phyloP scores from a whole-genome alignment of 2,113 vertebrate species.

The Charina bottae region DNA sequence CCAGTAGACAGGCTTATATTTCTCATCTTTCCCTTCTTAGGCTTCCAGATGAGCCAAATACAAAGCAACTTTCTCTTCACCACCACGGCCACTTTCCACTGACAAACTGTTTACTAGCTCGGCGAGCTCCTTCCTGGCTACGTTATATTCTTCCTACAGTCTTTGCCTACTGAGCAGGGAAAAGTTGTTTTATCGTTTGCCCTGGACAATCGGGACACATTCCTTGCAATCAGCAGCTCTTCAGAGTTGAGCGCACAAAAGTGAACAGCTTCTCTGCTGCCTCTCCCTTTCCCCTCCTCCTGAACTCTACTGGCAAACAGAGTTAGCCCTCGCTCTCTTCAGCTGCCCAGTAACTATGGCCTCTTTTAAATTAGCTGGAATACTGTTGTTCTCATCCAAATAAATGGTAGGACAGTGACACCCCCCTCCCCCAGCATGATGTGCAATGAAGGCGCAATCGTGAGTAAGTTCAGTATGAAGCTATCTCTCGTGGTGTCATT shows the following conservation, averaged over 20 bases:
- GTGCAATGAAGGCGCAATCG: background rate
- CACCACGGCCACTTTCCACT: background rate
- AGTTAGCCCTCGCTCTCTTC: background rate
- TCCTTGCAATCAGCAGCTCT: background rate
- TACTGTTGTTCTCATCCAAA: background rate
- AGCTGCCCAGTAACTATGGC: background rate
- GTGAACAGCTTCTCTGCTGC: background rate
- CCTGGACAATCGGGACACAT: background rate
- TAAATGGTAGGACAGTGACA: background rate
- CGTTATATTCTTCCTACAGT: background rate
- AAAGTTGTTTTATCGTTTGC: background rate
- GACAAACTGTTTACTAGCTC: background rate
- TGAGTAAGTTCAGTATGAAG: background rate
- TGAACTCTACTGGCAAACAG: background rate
- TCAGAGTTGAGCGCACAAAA: background rate
- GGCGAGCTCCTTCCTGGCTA: background rate
- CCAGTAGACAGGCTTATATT: background rate
- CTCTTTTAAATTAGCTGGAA: background rate
- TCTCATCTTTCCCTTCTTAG: background rate
- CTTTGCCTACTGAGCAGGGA: background rate
- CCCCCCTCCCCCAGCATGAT: background rate
- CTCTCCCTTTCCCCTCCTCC: background rate
- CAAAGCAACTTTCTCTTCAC: background rate
- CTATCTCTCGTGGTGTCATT: background rate
- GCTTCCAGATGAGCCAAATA: background rate